Evolutionary conservation across 2,888 invertebrate species (phyloP).

Genomic region (Thera britannica): DNA sequence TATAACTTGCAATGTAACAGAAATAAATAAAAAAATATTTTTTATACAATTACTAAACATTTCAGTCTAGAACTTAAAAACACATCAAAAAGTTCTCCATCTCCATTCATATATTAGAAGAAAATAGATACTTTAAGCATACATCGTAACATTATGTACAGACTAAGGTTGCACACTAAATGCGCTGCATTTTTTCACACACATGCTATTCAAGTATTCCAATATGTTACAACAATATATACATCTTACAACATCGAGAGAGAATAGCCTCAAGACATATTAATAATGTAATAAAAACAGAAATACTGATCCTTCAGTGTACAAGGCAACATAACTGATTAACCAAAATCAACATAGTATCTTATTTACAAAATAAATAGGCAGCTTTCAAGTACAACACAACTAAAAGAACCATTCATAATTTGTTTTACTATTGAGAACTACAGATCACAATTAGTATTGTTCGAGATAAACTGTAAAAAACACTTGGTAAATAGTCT

Average conservation of each 20-base stretch:
- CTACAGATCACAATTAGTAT: conserved; percentile 41
- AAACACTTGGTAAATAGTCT: conserved; percentile 22
- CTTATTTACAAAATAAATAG: conserved; percentile 41
- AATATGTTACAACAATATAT: conserved; percentile 56
- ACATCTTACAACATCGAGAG: conserved; percentile 43
- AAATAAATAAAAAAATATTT: conserved; percentile 37
- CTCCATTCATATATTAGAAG: conserved; percentile 53
- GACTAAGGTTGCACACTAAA: conserved; percentile 70
- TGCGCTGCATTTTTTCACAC: conserved; percentile 61
- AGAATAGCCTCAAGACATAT: conserved; percentile 36
- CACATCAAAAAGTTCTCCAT: conserved; percentile 38
- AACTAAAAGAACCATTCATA: conserved; percentile 21
- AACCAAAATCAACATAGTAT: conserved; percentile 27
- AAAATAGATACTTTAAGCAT: conserved; percentile 67
- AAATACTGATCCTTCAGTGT: conserved; percentile 53
- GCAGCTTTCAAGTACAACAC: conserved; percentile 33
- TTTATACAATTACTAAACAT: conserved; percentile 38
- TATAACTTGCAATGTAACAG: conserved; percentile 29
- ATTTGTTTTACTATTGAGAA: conserved; percentile 35
- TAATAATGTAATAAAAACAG: conserved; percentile 46
- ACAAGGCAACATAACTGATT: conserved; percentile 25
- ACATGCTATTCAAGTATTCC: conserved; percentile 47
- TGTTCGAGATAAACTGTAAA: conserved; percentile 29
- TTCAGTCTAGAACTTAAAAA: conserved; percentile 40
- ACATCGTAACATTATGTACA: conserved; percentile 74